Percentiles rank a stretch among this genome's conserved stretches.
These are phyloP conservation scores for Hyles euphorbiae DNA, from an alignment of 1,140 invertebrate genomes.

Conservation along the genomic window DNA sequence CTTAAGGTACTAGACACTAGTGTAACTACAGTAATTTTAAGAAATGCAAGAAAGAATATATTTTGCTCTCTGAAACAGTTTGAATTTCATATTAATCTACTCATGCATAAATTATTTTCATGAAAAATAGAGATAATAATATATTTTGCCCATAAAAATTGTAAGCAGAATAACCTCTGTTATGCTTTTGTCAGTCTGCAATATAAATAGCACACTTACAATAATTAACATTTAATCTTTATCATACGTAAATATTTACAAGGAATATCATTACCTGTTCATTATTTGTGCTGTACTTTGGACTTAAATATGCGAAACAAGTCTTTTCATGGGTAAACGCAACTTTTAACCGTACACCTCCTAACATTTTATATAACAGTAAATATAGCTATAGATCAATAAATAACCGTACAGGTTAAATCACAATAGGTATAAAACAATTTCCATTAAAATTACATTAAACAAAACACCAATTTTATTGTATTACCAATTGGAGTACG, in stretches of 20 bases:
- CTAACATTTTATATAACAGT: slow-evolving; percentile 43
- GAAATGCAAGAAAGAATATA: background rate
- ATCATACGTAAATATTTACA: background rate
- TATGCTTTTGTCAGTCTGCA: no score
- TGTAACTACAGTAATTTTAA: background rate
- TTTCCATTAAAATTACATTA: no score
- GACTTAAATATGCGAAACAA: slow-evolving; percentile 64
- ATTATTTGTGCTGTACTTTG: slow-evolving; percentile 59
- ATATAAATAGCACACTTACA: no score
- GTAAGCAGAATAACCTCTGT: no score
- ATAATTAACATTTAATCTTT: no score
- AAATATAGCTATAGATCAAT: background rate
- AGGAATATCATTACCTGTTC: slow-evolving; percentile 40
- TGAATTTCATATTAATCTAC: no score
- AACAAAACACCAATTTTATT: no score
- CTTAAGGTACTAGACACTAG: background rate
- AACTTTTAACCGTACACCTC: slow-evolving; percentile 52
- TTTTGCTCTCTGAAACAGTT: no score
- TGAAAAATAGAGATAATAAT: no score
- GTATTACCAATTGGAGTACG: background rate
- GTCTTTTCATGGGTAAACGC: slow-evolving; percentile 55
- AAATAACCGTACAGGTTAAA: no score
- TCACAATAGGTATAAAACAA: background rate
- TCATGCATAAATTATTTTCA: no score
- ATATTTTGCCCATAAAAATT: no score